These are phyloP conservation scores for Ganaspis brasiliensis DNA, from an alignment of 2,888 invertebrate genomes.

Conservation along the genomic window DNA sequence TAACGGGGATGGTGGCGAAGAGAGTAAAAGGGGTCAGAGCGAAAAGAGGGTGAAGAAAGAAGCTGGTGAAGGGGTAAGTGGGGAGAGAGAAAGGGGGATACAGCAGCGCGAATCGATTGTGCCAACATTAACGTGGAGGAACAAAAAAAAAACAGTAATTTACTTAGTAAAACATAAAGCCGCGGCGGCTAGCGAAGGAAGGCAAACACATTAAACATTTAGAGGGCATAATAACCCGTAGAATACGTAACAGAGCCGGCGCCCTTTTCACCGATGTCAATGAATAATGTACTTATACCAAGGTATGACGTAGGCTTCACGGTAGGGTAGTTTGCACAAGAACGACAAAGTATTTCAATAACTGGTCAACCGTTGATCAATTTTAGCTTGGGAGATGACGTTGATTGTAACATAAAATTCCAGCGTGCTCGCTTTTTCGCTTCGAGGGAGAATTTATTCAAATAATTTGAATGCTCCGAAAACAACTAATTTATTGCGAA, in stretches of 20 bases:
- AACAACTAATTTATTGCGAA: too few species aligned
- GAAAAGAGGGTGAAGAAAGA: slow-evolving; percentile 54
- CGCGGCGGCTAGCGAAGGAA: slow-evolving; percentile 78
- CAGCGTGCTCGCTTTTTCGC: too few species aligned
- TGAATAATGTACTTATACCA: slow-evolving; percentile 79
- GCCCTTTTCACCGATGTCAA: slow-evolving; percentile 78
- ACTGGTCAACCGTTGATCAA: slow-evolving; percentile 15
- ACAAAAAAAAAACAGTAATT: slow-evolving; percentile 78
- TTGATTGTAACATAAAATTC: not conserved
- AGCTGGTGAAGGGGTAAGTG: slow-evolving; percentile 45
- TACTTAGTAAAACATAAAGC: slow-evolving; percentile 81
- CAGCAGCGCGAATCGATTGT: slow-evolving; percentile 77
- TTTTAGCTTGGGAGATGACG: not conserved
- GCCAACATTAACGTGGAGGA: slow-evolving; percentile 76
- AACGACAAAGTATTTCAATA: slow-evolving; percentile 27
- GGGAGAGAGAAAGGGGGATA: slow-evolving; percentile 61
- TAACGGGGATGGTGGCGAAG: slow-evolving; percentile 53
- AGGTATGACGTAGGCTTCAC: slow-evolving; percentile 74
- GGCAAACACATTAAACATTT: slow-evolving; percentile 81
- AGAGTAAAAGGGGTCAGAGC: slow-evolving; percentile 56
- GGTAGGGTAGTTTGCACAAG: slow-evolving; percentile 58
- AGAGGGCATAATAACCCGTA: slow-evolving; percentile 80
- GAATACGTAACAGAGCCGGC: slow-evolving; percentile 78
- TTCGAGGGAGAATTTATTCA: too few species aligned
- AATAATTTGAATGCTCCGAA: too few species aligned